phyloP scores from a whole-genome alignment of 2,888 invertebrate genomes.

The Agonopterix alstromeriana region DNA sequence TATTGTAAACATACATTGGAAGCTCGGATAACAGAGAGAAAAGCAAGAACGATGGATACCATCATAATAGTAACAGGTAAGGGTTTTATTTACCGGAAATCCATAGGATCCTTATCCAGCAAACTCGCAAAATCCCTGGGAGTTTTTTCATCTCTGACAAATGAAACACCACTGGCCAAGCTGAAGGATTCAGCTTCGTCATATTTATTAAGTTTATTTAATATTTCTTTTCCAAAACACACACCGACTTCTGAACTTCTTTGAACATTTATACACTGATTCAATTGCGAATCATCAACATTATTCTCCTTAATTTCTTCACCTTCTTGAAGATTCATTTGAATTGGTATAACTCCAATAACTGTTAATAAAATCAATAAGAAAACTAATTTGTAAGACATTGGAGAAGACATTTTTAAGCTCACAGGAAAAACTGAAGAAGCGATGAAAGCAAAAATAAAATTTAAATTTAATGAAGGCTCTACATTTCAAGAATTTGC shows the following conservation, averaged over 20 bases:
- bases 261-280: constrained; percentile 54
- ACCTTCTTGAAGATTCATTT: constrained; percentile 51
- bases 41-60: too few relatives aligned
- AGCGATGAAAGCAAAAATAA: not conserved
- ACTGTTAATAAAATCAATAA: constrained; percentile 24
- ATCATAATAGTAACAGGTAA: not conserved
- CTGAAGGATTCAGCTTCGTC: constrained; percentile 82
- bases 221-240: constrained; percentile 83
- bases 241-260: constrained; percentile 70
- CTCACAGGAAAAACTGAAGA: not conserved
- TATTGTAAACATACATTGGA: not conserved
- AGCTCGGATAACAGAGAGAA: not conserved
- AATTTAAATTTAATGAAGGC: not conserved
- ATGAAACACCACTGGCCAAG: constrained; percentile 79
- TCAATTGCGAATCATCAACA: constrained; percentile 46
- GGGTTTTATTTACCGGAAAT: constrained; percentile 76
- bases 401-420: constrained; percentile 19
- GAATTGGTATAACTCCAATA: constrained; percentile 51
- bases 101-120: constrained; percentile 84
- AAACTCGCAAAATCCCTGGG: constrained; percentile 81
- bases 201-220: constrained; percentile 79
- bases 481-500: constrained; percentile 14
- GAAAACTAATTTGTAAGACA: constrained; percentile 15
- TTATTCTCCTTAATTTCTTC: constrained; percentile 53
- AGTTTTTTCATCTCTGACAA: constrained; percentile 80